These are phyloP conservation scores for Astyanax mexicanus DNA, from an alignment of 2,797 vertebrate genomes.

Conservation along the genomic window DNA sequence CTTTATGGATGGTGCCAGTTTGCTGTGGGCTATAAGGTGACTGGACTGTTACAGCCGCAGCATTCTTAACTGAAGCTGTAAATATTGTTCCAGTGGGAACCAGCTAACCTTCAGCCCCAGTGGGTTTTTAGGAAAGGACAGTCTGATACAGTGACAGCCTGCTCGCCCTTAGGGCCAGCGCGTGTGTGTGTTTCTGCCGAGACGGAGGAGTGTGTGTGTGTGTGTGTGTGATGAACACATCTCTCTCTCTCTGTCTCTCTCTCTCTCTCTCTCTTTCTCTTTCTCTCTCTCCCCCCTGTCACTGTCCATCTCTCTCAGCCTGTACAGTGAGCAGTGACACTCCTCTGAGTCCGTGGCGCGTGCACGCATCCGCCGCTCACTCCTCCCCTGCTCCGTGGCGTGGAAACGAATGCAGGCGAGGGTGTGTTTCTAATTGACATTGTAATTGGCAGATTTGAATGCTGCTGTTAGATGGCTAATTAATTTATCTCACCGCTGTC, in stretches of 20 bases:
- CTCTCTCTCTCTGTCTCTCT: constrained; percentile 27
- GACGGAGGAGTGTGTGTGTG: constrained; percentile 34
- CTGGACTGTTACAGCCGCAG: not conserved
- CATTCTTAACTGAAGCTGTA: constrained; percentile 31
- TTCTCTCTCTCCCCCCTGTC: constrained; percentile 61
- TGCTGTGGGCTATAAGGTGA: not conserved
- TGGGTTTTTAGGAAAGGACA: constrained; percentile 66
- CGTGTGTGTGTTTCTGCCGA: constrained; percentile 36
- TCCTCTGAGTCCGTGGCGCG: constrained; percentile 60
- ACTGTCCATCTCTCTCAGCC: constrained; percentile 59
- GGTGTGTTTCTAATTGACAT: constrained; percentile 83
- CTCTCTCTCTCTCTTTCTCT: constrained; percentile 63
- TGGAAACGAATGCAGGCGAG: constrained; percentile 68
- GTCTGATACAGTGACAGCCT: constrained; percentile 67
- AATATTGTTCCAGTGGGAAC: constrained; percentile 60
- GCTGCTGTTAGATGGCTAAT: constrained; percentile 82
- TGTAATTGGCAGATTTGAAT: constrained; percentile 86
- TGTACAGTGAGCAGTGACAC: constrained; percentile 51
- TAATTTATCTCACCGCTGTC: constrained; percentile 85
- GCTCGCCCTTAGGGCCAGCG: constrained; percentile 64
- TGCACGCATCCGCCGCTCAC: constrained; percentile 4
- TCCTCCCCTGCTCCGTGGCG: constrained; percentile 38
- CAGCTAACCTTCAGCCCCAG: constrained; percentile 68
- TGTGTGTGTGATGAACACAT: constrained; percentile 42
- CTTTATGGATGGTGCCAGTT: not conserved